Percentiles rank a stretch among this genome's conserved stretches.
These are phyloP conservation scores for Mamestra brassicae DNA, from an alignment of 2,888 invertebrate genomes.

Conservation along the genomic window DNA sequence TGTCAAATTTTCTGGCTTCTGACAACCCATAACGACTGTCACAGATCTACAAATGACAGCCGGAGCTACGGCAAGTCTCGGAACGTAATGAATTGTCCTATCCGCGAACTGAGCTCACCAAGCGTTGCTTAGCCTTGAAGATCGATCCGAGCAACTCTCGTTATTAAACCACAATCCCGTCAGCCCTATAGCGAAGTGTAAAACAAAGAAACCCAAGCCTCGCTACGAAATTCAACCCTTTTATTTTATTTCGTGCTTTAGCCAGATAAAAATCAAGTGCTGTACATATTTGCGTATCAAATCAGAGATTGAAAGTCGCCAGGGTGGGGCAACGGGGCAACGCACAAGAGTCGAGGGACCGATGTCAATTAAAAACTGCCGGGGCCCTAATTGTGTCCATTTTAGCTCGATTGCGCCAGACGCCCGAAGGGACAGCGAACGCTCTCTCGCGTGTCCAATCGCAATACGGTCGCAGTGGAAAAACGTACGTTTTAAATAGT, in stretches of 20 bases:
- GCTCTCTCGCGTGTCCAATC: conserved; percentile 70
- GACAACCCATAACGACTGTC: neutral
- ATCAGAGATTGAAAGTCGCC: conserved; percentile 68
- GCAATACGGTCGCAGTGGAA: conserved; percentile 58
- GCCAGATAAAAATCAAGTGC: conserved; percentile 23
- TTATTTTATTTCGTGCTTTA: conserved; percentile 5
- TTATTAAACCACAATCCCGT: neutral
- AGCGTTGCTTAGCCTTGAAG: neutral
- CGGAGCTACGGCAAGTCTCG: neutral
- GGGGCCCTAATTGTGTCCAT: conserved; percentile 84
- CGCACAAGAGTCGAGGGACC: conserved; percentile 70
- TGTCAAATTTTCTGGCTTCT: neutral
- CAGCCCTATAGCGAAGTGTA: neutral
- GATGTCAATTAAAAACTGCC: conserved; percentile 85
- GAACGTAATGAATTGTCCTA: neutral
- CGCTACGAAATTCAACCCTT: conserved; percentile 6
- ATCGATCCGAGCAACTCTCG: neutral
- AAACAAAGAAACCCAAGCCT: neutral
- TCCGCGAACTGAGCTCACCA: neutral
- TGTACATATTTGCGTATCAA: conserved; percentile 41
- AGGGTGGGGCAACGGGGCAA: conserved; percentile 59
- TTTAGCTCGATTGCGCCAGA: conserved; percentile 82
- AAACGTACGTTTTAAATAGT: conserved; percentile 41
- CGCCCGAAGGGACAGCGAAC: conserved; percentile 64
- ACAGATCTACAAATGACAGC: neutral